phyloP scores from a whole-genome alignment of 2,113 vertebrate genomes.

The Muntiacus muntjak region DNA sequence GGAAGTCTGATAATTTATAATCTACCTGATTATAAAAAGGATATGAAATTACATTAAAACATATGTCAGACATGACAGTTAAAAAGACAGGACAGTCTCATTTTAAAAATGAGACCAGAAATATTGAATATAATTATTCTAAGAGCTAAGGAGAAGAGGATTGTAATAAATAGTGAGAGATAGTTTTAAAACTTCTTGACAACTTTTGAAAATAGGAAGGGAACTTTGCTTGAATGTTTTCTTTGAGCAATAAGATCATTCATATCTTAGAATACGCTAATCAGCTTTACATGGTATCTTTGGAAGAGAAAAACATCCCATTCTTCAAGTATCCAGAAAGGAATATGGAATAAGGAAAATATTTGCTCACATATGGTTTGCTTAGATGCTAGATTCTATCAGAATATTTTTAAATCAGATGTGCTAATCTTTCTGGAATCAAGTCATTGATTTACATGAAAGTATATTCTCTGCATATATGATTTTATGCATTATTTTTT shows the following conservation, averaged over 20 bases:
- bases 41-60: slow-evolving; percentile 34
- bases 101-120: slow-evolving; percentile 31
- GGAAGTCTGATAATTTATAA: neutral
- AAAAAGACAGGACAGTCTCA: neutral
- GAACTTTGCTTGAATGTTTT: neutral
- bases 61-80: neutral
- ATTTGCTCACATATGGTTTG: neutral
- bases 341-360: neutral
- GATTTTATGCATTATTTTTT: neutral
- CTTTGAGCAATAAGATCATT: neutral
- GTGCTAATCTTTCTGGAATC: neutral
- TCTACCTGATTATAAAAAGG: neutral
- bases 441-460: neutral
- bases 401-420: slow-evolving; percentile 10
- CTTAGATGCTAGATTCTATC: neutral
- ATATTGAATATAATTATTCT: slow-evolving; percentile 30
- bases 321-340: neutral
- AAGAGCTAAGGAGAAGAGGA: neutral
- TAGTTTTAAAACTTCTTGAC: slow-evolving; percentile 6
- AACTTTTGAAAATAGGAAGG: slow-evolving; percentile 17
- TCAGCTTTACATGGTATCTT: neutral
- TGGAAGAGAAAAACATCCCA: neutral
- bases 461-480: neutral
- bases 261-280: neutral
- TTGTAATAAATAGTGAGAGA: neutral